Evolutionary conservation across 2,797 vertebrate species (phyloP).

Genomic region (Benthosema pterotum): DNA sequence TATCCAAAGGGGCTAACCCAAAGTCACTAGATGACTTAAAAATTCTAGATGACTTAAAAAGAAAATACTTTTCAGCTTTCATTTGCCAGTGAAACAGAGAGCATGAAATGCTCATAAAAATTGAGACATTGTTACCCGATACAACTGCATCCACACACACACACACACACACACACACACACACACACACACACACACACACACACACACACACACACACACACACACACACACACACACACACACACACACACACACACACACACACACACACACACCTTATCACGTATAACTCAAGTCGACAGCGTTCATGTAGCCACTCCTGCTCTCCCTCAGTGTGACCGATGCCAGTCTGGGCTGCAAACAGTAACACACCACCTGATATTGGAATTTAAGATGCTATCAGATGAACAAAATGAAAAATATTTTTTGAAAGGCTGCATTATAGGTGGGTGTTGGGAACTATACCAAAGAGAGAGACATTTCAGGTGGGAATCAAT

Average conservation of each 20-base stretch:
- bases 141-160: conserved; percentile 32
- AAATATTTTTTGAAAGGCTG: conserved; percentile 45
- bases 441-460: not conserved
- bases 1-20: too few species aligned
- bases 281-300: conserved; percentile 42
- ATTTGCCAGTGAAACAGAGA: too few species aligned
- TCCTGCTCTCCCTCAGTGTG: conserved; percentile 33
- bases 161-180: not conserved
- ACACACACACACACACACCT: conserved; percentile 7
- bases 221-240: not conserved
- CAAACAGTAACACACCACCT: conserved; percentile 30
- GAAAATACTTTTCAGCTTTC: too few species aligned
- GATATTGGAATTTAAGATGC: conserved; percentile 53
- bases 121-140: too few species aligned
- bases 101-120: too few species aligned
- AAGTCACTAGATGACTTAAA: too few species aligned
- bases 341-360: conserved; percentile 21
- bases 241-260: conserved; percentile 13
- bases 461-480: conserved; percentile 21
- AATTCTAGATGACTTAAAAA: too few species aligned
- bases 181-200: not conserved
- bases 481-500: conserved; percentile 61
- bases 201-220: conserved; percentile 1
- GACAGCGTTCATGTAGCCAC: conserved; percentile 41
- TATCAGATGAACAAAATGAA: conserved; percentile 60